These are phyloP conservation scores for Stenurella melanura DNA, from an alignment of 2,888 invertebrate species.

Conservation along the genomic window DNA sequence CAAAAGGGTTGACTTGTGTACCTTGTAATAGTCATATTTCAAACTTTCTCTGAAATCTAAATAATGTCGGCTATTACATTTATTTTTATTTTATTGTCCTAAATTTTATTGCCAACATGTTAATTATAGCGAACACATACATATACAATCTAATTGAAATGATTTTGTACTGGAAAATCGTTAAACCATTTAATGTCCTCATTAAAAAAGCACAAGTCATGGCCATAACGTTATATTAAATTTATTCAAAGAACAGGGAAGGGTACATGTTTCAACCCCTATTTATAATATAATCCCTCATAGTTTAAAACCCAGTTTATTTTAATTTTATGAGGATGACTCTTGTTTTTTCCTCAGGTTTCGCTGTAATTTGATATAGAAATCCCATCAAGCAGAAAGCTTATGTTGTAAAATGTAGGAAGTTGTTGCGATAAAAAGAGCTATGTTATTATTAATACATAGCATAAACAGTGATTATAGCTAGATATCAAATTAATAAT, in stretches of 20 bases:
- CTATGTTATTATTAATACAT: slow-evolving; percentile 11
- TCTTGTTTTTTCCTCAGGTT: slow-evolving; percentile 2
- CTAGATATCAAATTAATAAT: slow-evolving; percentile 16
- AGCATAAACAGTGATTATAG: neutral
- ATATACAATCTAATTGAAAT: neutral
- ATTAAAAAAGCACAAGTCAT: slow-evolving; percentile 2
- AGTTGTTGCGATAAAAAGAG: neutral
- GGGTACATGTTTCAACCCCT: slow-evolving; percentile 9
- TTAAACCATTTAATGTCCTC: slow-evolving; percentile 8
- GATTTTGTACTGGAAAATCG: neutral
- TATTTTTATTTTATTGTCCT: too few species aligned
- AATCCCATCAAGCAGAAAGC: slow-evolving; percentile 4
- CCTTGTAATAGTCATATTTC: too few species aligned
- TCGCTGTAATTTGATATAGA: slow-evolving; percentile 3
- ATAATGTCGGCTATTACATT: too few species aligned
- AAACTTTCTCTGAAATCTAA: too few species aligned
- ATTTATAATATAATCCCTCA: slow-evolving; percentile 10
- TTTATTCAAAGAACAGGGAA: neutral
- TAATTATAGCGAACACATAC: too few species aligned
- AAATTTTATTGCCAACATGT: too few species aligned
- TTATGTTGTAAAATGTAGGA: slow-evolving; percentile 8
- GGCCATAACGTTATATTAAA: neutral
- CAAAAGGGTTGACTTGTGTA: too few species aligned
- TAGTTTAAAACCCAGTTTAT: neutral
- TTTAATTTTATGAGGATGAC: slow-evolving; percentile 27